Base-by-base conservation (phyloP, 2,113 vertebrate species). In the Paramormyrops kingsleyae region DNA sequence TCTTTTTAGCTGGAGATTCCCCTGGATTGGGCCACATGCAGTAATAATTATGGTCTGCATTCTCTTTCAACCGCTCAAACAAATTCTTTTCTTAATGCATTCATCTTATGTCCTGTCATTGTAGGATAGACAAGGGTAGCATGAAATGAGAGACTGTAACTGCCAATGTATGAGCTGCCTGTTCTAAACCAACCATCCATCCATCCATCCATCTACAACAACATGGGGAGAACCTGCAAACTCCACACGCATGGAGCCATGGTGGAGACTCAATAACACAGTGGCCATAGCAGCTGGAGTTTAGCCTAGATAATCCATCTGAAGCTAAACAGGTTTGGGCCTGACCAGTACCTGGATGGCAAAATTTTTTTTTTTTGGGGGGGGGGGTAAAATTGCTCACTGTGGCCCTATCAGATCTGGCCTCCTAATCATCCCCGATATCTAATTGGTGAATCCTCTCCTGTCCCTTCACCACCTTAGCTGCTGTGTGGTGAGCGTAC, bases 81-180 rank as follows among this genome's bases (percentile, higher is more conserved):
- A 87, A 87, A 53, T 87, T 50, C n/a, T 31, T 27, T 52, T 59
- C 31, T 42, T 21, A 39, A 42, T 49, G 70, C 49, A 47, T 46
- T n/a, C 27, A 87, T 77, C 74, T 80, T 53, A 87, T 44, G 47
- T 35, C 21, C 94, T 95, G 95, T 96, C 95, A 96, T 95, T 94
- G 94, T 94, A 95, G 94, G 95, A 94, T 70, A 94, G 95, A 96
- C 93, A 94, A 94, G 93, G 95, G 96, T 95, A 93, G 95, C 91
- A 94, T 94, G 88, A 90, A 86, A 92, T 95, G 94, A 95, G 94
- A 95, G 92, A 96, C 49, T 44, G 35, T 31, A 35, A 95, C 94
- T 95, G 95, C 96, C 96, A 97, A 97, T 96, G 95, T 95, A 97
- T 97, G 95, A 95, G 96, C 97, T 97, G 95, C 97, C 97, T 97